Base-by-base conservation (phyloP, 30 jellyfish, hydroid and myxozoan species). In the Hydractinia echinata region DNA sequence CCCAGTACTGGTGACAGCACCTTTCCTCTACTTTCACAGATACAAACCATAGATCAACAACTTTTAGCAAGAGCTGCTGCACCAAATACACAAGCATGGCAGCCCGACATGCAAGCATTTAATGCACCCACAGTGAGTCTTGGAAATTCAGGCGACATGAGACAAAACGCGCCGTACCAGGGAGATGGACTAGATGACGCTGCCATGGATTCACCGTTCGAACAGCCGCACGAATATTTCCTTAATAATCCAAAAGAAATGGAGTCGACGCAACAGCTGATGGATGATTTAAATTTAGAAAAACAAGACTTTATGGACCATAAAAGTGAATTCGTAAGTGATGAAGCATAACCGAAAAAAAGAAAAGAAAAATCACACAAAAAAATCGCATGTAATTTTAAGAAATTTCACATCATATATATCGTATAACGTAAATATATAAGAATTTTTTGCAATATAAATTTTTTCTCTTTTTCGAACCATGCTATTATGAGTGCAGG, bases 131-230 rank as follows among this genome's bases (percentile, higher is more conserved):
- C 54, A 60, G 66, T 77, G 77, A 77, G 66, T 39, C 74, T 64
- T 64, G 85, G 66, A 7, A 53, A 8, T 5, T 21, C 14, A 18
- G 19, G 77, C 0, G 88, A 66, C 53, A 81, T 54, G 66, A 50
- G 88, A n/a, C 85, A 53, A 81, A 81, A 54, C 5, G 52, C 56
- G 53, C 88, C n/a, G 14, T 61, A 44, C 21, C 88, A 81, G 52
- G 44, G 53, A 15, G 49, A 30, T 1, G 54, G 62, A 10, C 66
- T 91, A n/a, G 97, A 91, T 66, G 86, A 81, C 13, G 53, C 86
- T 61, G 97, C 97, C 11, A 91, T 91, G 97, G 95, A 82, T 14
- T 86, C 97, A 5, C 95, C 97, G 14, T 91, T 56, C 66, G 97
- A 91, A 82, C 93, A 91, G 44, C 76, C 82, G 73, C 74, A 64